Evolutionary conservation across 2,888 invertebrate species (phyloP).

Genomic region (Blastobasis adustella): DNA sequence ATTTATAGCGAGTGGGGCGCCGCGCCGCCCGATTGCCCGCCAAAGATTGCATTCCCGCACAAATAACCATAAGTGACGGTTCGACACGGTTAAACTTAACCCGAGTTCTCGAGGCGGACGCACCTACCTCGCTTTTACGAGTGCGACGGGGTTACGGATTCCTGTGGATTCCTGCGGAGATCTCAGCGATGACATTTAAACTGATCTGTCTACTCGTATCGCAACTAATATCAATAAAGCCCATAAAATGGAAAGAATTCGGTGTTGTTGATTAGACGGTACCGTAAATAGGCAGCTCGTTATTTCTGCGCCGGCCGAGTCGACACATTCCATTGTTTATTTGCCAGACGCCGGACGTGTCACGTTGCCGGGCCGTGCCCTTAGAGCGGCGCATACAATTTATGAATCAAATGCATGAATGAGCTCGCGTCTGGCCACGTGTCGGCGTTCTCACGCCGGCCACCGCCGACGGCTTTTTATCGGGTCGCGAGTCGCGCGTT

Average conservation of each 20-base stretch:
- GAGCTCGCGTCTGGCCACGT: constrained; percentile 61
- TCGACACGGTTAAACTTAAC: constrained; percentile 17
- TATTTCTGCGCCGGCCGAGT: too few species aligned
- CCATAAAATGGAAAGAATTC: too few species aligned
- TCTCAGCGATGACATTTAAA: too few species aligned
- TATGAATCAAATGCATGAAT: constrained; percentile 74
- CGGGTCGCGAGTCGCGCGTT: constrained; percentile 33
- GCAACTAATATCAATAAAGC: too few species aligned
- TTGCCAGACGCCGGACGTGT: too few species aligned
- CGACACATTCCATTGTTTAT: too few species aligned
- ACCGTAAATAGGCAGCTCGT: too few species aligned
- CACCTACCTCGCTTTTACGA: neutral
- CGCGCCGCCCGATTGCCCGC: constrained; percentile 30
- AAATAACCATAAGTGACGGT: constrained; percentile 35
- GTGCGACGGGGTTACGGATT: too few species aligned
- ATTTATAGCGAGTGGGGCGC: constrained; percentile 54
- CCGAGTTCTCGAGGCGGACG: neutral
- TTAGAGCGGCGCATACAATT: constrained; percentile 36
- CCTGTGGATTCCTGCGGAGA: too few species aligned
- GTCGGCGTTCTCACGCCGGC: constrained; percentile 64
- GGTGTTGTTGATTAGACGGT: too few species aligned
- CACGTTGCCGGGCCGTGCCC: constrained; percentile 15
- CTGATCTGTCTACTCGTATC: too few species aligned
- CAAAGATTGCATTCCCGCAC: constrained; percentile 41
- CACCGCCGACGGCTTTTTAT: constrained; percentile 55